A percentile compares a stretch with the other conserved stretches of the same genome.
These are phyloP conservation scores for Limnodromus scolopaceus DNA, from an alignment of 2,797 vertebrate species.

Conservation along the genomic window DNA sequence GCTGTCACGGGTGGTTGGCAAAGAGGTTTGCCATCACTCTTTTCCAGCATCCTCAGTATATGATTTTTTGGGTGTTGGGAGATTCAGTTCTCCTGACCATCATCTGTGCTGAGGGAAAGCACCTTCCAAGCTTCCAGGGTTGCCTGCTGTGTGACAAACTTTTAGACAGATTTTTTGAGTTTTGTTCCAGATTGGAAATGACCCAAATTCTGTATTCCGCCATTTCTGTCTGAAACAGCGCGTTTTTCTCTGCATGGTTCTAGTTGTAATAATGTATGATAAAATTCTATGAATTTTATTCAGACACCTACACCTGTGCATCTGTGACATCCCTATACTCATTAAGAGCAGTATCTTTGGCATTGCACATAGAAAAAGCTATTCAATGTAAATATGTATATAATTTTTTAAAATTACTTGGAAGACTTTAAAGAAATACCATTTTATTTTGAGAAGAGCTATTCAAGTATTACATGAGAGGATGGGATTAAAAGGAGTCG, in stretches of 20 bases:
- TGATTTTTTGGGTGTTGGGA: neutral
- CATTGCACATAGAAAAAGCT: neutral
- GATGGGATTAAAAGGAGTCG: neutral
- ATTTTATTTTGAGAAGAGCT: conserved; percentile 12
- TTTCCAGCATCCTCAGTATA: neutral
- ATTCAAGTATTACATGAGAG: neutral
- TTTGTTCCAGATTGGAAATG: neutral
- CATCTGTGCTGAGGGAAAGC: neutral
- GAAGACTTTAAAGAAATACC: neutral
- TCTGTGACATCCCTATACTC: neutral
- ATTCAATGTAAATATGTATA: neutral
- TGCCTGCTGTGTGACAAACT: neutral
- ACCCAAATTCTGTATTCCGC: neutral
- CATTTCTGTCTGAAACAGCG: neutral
- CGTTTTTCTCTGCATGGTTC: neutral
- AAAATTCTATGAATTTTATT: neutral
- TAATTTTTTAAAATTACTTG: neutral
- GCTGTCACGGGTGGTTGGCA: neutral
- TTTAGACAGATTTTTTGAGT: neutral
- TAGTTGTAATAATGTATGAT: neutral
- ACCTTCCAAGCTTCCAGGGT: neutral
- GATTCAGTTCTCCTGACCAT: neutral
- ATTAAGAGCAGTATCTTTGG: neutral
- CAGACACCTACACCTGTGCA: neutral
- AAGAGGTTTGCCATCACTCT: neutral